Evolutionary conservation across 2,113 vertebrate species (phyloP).

Genomic region (Tachuris rubrigastra): DNA sequence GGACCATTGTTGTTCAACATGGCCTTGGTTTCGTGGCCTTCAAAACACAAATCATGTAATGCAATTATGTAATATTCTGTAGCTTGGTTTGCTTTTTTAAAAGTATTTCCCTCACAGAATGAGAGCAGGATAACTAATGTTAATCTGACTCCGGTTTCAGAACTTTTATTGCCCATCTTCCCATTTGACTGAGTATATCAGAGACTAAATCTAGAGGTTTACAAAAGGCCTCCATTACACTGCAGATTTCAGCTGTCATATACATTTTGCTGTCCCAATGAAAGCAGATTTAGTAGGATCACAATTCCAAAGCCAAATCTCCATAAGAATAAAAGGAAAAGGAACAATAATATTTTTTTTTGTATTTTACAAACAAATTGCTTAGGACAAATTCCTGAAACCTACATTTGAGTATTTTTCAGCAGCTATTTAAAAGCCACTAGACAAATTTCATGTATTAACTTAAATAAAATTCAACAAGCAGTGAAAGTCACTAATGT

Average conservation of each 20-base stretch:
- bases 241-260: neutral
- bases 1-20: conserved; percentile 91
- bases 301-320: neutral
- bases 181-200: neutral
- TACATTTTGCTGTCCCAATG: neutral
- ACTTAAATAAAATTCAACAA: conserved; percentile 35
- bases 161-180: neutral
- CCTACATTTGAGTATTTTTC: neutral
- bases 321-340: neutral
- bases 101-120: neutral
- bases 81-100: too few relatives aligned
- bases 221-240: neutral
- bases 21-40: conserved; percentile 94
- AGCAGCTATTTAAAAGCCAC: neutral
- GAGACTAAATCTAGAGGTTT: neutral
- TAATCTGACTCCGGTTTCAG: neutral
- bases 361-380: neutral
- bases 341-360: neutral
- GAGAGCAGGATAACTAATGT: neutral
- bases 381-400: conserved; percentile 11
- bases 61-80: neutral
- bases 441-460: neutral
- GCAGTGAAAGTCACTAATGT: neutral
- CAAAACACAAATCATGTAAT: conserved; percentile 18
- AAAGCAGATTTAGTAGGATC: neutral